Percentiles rank a stretch among this genome's conserved stretches.
Conservation (phyloP, 2,888 invertebrate species). For the Zele albiditarsus region DNA sequence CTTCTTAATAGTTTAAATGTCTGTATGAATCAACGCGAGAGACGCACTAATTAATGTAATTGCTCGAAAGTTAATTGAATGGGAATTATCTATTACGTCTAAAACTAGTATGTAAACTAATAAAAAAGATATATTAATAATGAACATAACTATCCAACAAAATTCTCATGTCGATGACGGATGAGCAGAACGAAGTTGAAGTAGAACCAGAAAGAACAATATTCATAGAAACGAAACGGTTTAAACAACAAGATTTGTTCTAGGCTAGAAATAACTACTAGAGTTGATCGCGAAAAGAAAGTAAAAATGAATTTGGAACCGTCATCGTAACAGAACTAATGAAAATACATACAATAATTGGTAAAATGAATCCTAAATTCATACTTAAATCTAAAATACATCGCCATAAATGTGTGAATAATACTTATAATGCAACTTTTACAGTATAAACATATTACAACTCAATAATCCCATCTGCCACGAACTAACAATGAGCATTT, state of each 20-base stretch:
- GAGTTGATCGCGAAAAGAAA: neutral
- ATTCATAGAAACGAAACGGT: neutral
- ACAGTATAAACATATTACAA: conserved; percentile 24
- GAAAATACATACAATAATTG: neutral
- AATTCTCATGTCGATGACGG: conserved; percentile 8
- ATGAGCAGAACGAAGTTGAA: neutral
- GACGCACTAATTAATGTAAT: conserved; percentile 66
- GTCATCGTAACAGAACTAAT: conserved; percentile 14
- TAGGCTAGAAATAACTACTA: neutral
- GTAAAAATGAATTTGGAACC: conserved; percentile 2
- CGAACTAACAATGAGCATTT: conserved; percentile 64
- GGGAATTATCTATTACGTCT: conserved; percentile 55
- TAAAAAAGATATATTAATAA: conserved; percentile 28
- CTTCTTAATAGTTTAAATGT: conserved; percentile 57
- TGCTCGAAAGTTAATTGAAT: conserved; percentile 64
- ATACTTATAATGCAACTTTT: conserved; percentile 50
- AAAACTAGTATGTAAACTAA: conserved; percentile 18
- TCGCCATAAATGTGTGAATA: conserved; percentile 43
- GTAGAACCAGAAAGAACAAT: neutral
- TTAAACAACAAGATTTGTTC: neutral
- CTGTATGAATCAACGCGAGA: conserved; percentile 66
- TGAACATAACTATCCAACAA: conserved; percentile 14
- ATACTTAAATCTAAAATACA: conserved; percentile 28
- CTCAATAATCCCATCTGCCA: conserved; percentile 59
- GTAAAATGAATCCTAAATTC: too few relatives aligned